Evolutionary conservation across 2,888 invertebrate genomes (phyloP).

Genomic region (Barypeithes pellucidus): DNA sequence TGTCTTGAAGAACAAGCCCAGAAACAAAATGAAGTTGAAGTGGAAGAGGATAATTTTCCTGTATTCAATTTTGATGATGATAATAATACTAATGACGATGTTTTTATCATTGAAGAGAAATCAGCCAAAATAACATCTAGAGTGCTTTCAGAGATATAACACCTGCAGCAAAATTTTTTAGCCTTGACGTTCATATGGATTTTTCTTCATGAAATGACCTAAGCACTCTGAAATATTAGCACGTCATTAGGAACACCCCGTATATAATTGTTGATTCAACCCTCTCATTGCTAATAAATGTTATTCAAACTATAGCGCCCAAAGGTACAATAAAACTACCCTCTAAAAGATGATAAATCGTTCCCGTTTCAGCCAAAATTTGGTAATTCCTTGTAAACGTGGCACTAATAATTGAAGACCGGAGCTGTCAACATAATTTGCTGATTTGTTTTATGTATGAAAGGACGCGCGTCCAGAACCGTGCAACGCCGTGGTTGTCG

Average conservation of each 20-base stretch:
- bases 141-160: too few species aligned
- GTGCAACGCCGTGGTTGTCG: conserved; percentile 48
- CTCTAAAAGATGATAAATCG: conserved; percentile 44
- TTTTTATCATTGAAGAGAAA: conserved; percentile 60
- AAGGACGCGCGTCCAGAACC: conserved; percentile 33
- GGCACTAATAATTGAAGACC: conserved; percentile 48
- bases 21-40: conserved; percentile 27
- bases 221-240: too few species aligned
- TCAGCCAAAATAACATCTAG: too few species aligned
- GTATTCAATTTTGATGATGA: conserved; percentile 50
- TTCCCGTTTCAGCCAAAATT: conserved; percentile 32
- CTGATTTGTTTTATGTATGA: conserved; percentile 48
- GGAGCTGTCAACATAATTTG: conserved; percentile 45
- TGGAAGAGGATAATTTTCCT: conserved; percentile 41
- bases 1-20: conserved; percentile 47
- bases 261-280: too few species aligned
- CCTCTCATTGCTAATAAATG: too few species aligned
- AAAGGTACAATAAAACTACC: too few species aligned
- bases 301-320: too few species aligned
- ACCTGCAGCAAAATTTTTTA: too few species aligned
- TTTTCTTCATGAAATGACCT: too few species aligned
- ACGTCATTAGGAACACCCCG: too few species aligned
- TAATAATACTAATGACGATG: conserved; percentile 60
- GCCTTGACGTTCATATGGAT: too few species aligned
- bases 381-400: conserved; percentile 39